Conservation (phyloP, 2,888 invertebrate genomes). For the Gasteruption jaculator region DNA sequence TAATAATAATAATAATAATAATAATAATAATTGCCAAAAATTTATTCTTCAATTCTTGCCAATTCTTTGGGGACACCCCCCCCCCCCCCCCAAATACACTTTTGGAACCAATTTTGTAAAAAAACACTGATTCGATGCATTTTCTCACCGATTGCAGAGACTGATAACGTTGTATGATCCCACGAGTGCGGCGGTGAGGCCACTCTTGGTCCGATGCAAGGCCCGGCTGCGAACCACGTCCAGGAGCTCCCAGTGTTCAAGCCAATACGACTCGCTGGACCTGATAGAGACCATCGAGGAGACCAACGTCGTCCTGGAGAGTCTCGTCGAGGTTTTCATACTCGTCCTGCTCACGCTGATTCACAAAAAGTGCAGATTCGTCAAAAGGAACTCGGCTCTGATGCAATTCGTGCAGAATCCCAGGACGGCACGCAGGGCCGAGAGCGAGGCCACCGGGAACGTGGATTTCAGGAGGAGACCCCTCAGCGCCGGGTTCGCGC, state of each 20-base stretch:
- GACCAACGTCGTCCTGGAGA: slow-evolving; percentile 44
- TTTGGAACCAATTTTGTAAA: neutral
- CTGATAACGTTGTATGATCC: slow-evolving; percentile 61
- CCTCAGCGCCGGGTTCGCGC: slow-evolving; percentile 61
- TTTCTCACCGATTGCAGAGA: too few relatives aligned
- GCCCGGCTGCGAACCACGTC: slow-evolving; percentile 44
- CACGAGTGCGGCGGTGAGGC: slow-evolving; percentile 56
- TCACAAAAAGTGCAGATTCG: slow-evolving; percentile 40
- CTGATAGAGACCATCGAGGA: slow-evolving; percentile 43
- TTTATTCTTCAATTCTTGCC: too few relatives aligned
- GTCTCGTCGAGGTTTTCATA: slow-evolving; percentile 56
- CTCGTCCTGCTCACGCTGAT: slow-evolving; percentile 52
- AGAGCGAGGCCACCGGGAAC: slow-evolving; percentile 23
- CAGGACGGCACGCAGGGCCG: too few relatives aligned
- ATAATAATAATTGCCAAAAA: too few relatives aligned
- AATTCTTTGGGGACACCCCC: too few relatives aligned
- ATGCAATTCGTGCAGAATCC: slow-evolving; percentile 10
- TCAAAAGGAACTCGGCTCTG: too few relatives aligned
- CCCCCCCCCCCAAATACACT: slow-evolving; percentile 1
- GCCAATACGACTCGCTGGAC: slow-evolving; percentile 53
- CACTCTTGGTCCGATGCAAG: slow-evolving; percentile 50
- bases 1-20: too few relatives aligned
- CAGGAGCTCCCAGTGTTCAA: slow-evolving; percentile 54
- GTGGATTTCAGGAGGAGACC: slow-evolving; percentile 51
- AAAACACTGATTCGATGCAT: too few relatives aligned